Conservation (phyloP, 2,113 vertebrate genomes). For the Eidolon helvum region DNA sequence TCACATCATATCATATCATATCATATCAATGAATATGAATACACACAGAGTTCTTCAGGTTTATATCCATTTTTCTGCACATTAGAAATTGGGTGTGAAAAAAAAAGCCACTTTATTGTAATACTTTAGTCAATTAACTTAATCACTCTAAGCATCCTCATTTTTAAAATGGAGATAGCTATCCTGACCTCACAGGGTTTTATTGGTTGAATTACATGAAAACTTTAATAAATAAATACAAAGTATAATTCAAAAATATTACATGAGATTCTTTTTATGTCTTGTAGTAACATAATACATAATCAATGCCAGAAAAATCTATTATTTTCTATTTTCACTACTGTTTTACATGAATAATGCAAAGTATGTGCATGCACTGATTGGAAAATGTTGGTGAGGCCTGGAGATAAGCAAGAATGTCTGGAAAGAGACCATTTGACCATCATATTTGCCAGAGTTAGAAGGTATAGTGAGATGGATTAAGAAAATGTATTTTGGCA, state of each 20-base stretch:
- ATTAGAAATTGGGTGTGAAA: neutral
- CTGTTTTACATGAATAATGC: neutral
- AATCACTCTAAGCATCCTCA: neutral
- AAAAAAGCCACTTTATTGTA: neutral
- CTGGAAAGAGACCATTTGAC: neutral
- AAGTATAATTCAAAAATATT: neutral
- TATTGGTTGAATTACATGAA: constrained; percentile 12
- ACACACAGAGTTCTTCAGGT: neutral
- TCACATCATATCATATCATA: neutral
- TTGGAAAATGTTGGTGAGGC: neutral
- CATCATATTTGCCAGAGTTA: neutral
- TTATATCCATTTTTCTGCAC: neutral
- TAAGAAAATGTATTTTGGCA: neutral
- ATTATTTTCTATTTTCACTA: neutral
- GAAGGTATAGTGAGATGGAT: neutral
- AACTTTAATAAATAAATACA: neutral
- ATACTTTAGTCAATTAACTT: neutral
- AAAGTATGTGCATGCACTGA: neutral
- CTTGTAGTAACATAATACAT: neutral
- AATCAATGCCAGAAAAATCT: neutral
- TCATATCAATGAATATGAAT: neutral
- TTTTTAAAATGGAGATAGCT: neutral
- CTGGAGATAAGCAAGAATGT: neutral
- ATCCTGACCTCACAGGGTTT: neutral
- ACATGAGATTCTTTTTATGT: neutral